Base-by-base conservation (phyloP, 2,797 vertebrate species). In the Gymnothorax reevesii region DNA sequence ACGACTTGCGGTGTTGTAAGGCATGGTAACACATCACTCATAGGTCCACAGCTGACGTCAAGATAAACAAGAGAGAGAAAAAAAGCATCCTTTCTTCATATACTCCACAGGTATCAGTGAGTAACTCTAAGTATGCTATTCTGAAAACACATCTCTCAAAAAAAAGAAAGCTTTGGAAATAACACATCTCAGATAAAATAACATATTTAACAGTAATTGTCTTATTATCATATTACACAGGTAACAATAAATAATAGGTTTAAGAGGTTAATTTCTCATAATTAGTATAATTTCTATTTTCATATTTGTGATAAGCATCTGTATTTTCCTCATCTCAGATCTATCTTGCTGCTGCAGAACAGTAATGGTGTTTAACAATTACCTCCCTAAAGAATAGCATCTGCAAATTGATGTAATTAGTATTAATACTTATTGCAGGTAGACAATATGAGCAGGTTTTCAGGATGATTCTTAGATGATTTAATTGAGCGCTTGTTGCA, bases 321-420 rank as follows among this genome's bases (percentile, higher is more conserved):
- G 27, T 75, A 27, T 75, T 33, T 75, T 75, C 2, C 17, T 75
- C 25, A 75, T 75, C 27, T 10, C 42, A 12, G n/a, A 42, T 73
- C 42, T 73, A 42, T 33, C 42, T 73, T 73, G 25, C 33, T 33
- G 17, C 42, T 75, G 25, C 33, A 75, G 3, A 17, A 15, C 15
- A 33, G 27, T 71, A 7, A 33, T 7, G n/a, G n/a, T 33, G 10
- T 25, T 25, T 33, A 12, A 10, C 27, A 27, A 7, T 25, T 25
- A 8, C 27, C 66, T 8, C 9, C 25, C 69, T 71, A 25, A 33
- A 71, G 7, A 71, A 71, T 54, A 84, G 84, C 85, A 75, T 88
- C 60, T 84, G 88, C 42, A 52, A 5, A 7, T 79, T 84, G 25
- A 71, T 71, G n/a, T 33, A 71, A 7, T 71, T 42, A 42, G 1